phyloP scores from a whole-genome alignment of 2,113 vertebrate genomes.

The Antennarius striatus region DNA sequence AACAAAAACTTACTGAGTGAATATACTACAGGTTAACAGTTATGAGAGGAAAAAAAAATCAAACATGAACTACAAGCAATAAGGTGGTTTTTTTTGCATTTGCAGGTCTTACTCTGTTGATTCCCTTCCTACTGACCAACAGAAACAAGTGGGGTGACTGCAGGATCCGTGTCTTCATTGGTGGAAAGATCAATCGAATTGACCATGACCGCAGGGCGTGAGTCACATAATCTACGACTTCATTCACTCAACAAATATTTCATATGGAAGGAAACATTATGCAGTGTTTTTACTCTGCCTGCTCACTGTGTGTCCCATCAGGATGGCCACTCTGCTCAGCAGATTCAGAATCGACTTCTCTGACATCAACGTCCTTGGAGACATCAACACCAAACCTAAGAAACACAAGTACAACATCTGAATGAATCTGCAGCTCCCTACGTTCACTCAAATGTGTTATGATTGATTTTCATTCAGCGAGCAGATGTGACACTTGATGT shows the following conservation, averaged over 20 bases:
- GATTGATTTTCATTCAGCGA: too few relatives aligned
- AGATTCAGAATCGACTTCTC: conserved; percentile 98
- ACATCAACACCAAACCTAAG: conserved; percentile 98
- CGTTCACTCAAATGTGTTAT: too few relatives aligned
- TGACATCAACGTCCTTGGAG: conserved; percentile 94
- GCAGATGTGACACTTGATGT: too few relatives aligned
- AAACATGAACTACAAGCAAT: too few relatives aligned
- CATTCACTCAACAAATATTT: too few relatives aligned
- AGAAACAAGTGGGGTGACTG: conserved; percentile 82
- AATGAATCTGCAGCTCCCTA: background rate
- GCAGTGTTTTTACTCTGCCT: too few relatives aligned
- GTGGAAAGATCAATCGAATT: conserved; percentile 93
- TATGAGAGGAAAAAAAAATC: too few relatives aligned
- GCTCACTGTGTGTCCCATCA: conserved; percentile 46
- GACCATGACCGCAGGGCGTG: conserved; percentile 98
- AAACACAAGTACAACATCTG: conserved; percentile 87
- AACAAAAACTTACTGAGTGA: too few relatives aligned
- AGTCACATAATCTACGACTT: conserved; percentile 48
- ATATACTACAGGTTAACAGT: too few relatives aligned
- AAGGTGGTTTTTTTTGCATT: background rate
- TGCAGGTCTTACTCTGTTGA: conserved; percentile 91
- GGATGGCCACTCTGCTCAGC: conserved; percentile 97
- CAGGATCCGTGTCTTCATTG: conserved; percentile 81
- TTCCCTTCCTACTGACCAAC: conserved; percentile 95
- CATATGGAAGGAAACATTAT: too few relatives aligned